These are phyloP conservation scores for Perognathus longimembris DNA, from an alignment of 2,113 vertebrate genomes.

Conservation along the genomic window DNA sequence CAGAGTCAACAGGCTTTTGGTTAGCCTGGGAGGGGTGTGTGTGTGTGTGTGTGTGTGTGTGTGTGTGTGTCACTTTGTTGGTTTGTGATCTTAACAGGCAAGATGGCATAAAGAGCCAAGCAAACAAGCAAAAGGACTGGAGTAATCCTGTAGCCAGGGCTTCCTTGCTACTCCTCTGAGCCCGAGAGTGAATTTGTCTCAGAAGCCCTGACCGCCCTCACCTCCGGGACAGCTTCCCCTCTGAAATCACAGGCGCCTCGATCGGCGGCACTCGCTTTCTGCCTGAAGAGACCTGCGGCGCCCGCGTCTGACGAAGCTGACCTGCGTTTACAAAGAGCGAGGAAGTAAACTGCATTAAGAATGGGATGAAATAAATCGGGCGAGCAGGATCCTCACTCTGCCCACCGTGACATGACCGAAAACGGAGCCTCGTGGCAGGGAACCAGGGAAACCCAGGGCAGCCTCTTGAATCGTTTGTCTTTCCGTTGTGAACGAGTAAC, in stretches of 20 bases:
- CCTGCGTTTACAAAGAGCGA: background rate
- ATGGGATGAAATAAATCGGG: background rate
- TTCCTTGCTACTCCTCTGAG: too few relatives aligned
- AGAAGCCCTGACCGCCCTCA: accelerated
- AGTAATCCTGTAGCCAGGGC: too few relatives aligned
- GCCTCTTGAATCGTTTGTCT: background rate
- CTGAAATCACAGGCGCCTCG: accelerated
- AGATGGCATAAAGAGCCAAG: background rate
- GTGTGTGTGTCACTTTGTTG: too few relatives aligned
- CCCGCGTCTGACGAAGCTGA: conserved; percentile 63
- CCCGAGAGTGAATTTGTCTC: background rate
- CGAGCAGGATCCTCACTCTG: conserved; percentile 55
- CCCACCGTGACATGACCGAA: conserved; percentile 62
- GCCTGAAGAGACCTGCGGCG: conserved; percentile 49
- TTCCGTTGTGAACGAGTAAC: background rate
- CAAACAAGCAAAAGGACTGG: background rate
- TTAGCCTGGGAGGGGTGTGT: background rate
- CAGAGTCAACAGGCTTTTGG: background rate
- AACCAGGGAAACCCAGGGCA: background rate
- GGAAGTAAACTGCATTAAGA: too few relatives aligned
- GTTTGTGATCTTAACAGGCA: background rate
- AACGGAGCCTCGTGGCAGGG: too few relatives aligned
- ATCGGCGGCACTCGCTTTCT: background rate
- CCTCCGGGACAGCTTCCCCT: background rate
- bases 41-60: background rate